phyloP scores from a whole-genome alignment of 2,888 invertebrate genomes.

The Diarsia brunnea region DNA sequence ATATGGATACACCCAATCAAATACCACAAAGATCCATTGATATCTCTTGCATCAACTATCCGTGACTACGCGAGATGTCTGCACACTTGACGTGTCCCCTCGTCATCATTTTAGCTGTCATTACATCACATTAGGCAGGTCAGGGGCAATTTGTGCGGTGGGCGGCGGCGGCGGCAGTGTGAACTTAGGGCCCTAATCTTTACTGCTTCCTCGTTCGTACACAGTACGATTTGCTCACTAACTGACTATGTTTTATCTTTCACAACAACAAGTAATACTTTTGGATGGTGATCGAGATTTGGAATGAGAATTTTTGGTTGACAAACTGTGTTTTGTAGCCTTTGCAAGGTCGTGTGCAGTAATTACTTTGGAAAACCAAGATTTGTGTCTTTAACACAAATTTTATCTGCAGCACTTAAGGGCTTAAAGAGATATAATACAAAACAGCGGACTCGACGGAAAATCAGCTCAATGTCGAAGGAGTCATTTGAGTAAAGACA shows the following conservation, averaged over 20 bases:
- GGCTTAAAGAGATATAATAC: neutral
- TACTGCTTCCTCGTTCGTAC: constrained; percentile 48
- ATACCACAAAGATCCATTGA: neutral
- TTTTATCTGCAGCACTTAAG: neutral
- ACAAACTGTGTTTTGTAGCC: neutral
- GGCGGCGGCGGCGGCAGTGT: constrained; percentile 43
- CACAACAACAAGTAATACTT: neutral
- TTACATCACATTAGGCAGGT: constrained; percentile 63
- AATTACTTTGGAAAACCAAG: neutral
- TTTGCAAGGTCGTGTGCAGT: neutral
- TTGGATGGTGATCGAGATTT: neutral
- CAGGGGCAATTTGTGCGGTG: constrained; percentile 60
- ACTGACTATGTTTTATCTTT: neutral
- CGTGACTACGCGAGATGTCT: constrained; percentile 8
- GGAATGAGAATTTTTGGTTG: neutral
- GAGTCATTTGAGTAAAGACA: neutral
- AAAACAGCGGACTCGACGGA: neutral
- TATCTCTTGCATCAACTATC: neutral
- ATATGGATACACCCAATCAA: neutral
- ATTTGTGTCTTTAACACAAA: neutral
- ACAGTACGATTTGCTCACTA: neutral
- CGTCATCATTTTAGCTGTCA: constrained; percentile 42
- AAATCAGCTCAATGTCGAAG: neutral
- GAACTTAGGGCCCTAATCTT: constrained; percentile 64
- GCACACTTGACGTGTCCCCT: constrained; percentile 45